Evolutionary conservation across 2,888 invertebrate genomes (phyloP).

Genomic region (Lithophane ornitopus): DNA sequence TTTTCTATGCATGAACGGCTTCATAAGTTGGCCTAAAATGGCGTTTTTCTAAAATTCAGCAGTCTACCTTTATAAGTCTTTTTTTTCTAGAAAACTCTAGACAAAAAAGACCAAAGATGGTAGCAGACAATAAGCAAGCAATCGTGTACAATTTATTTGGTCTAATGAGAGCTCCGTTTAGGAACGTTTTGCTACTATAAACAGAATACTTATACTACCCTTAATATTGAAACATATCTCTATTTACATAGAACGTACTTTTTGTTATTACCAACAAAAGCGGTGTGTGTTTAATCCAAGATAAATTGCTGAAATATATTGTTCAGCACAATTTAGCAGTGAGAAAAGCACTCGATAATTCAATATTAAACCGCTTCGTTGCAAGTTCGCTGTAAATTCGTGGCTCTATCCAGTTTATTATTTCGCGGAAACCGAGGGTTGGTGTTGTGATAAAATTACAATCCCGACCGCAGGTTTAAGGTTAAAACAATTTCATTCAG

Average conservation of each 20-base stretch:
- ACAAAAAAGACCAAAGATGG: too few relatives aligned
- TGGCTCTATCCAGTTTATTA: neutral
- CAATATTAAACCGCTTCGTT: neutral
- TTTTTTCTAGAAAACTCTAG: slow-evolving; percentile 5
- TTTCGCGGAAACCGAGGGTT: neutral
- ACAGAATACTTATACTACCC: neutral
- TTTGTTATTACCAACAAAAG: neutral
- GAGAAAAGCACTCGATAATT: neutral
- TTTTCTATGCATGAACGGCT: slow-evolving; percentile 45
- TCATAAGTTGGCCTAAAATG: slow-evolving; percentile 7
- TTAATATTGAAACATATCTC: neutral
- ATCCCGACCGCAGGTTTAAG: neutral
- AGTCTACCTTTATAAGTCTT: slow-evolving; percentile 8
- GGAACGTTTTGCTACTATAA: neutral
- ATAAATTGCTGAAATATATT: slow-evolving; percentile 6
- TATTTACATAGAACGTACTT: neutral
- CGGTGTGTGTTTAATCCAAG: too few relatives aligned
- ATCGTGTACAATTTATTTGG: slow-evolving; percentile 18
- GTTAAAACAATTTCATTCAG: slow-evolving; percentile 21
- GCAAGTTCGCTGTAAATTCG: neutral
- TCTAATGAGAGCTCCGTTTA: slow-evolving; percentile 11
- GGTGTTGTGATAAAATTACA: neutral
- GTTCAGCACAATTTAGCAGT: neutral
- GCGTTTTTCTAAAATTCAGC: slow-evolving; percentile 29
- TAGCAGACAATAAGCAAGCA: neutral